phyloP scores from a whole-genome alignment of 2,113 vertebrate species.

The Ictalurus furcatus region DNA sequence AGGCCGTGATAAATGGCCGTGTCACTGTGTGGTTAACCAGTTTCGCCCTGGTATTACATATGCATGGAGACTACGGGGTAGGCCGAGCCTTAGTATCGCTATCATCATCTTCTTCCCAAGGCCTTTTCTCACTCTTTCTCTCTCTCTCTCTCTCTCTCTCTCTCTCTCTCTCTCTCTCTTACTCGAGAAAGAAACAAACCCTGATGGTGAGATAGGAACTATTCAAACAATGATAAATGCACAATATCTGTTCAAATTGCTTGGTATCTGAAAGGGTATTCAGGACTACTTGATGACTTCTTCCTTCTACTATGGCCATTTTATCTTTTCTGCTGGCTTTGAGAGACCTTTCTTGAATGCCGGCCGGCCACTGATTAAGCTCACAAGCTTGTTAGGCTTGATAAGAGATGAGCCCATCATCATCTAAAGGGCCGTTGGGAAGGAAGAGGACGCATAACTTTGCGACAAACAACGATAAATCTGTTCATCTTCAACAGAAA shows the following conservation, averaged over 20 bases:
- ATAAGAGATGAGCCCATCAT: background rate
- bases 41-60: conserved; percentile 50
- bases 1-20: conserved; percentile 49
- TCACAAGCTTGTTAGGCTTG: background rate
- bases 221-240: conserved; percentile 30
- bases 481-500: background rate
- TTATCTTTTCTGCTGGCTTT: background rate
- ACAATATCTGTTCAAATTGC: background rate
- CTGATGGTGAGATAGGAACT: background rate
- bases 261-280: conserved; percentile 13
- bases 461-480: background rate
- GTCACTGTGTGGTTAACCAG: conserved; percentile 48
- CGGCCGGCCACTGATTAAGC: background rate
- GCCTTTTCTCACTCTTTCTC: background rate
- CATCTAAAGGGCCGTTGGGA: background rate
- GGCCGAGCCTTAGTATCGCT: conserved; percentile 5
- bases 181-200: background rate
- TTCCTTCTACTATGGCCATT: background rate
- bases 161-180: background rate
- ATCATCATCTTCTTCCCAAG: conserved; percentile 24
- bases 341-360: background rate
- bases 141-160: background rate
- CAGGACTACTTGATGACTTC: background rate
- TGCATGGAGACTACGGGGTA: conserved; percentile 47
- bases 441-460: background rate